Percentiles rank a stretch among this genome's conserved stretches.
Conservation (phyloP, 1,140 invertebrate genomes). For the Bombus polaris region DNA sequence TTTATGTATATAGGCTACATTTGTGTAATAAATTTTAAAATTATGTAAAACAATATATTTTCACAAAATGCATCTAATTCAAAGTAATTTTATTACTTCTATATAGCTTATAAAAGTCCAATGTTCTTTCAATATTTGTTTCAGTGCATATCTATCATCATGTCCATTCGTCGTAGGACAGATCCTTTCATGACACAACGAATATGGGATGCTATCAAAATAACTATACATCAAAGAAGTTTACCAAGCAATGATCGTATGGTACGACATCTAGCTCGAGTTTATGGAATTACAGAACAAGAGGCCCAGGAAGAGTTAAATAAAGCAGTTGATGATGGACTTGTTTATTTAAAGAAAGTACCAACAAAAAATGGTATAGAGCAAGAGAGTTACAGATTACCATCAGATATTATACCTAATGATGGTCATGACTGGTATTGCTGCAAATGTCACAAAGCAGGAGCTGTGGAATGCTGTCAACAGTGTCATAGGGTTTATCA, state of each 20-base stretch:
- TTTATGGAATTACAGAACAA: constrained; percentile 75
- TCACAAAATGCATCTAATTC: neutral
- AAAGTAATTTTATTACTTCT: neutral
- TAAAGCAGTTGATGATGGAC: constrained; percentile 75
- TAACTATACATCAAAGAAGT: constrained; percentile 77
- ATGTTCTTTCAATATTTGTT: constrained; percentile 16
- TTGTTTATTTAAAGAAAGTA: constrained; percentile 76
- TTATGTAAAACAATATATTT: neutral
- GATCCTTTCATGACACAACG: constrained; percentile 76
- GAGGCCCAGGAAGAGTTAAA: constrained; percentile 76
- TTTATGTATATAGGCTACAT: neutral
- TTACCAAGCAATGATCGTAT: constrained; percentile 77
- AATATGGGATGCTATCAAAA: constrained; percentile 80
- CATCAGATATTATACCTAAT: constrained; percentile 60
- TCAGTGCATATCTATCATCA: constrained; percentile 43
- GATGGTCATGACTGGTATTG: constrained; percentile 79
- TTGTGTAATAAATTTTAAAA: neutral
- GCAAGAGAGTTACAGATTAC: constrained; percentile 75
- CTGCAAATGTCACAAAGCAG: constrained; percentile 77
- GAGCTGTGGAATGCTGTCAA: constrained; percentile 74
- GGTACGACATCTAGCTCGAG: constrained; percentile 75
- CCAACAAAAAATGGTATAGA: constrained; percentile 75
- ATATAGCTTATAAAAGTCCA: neutral
- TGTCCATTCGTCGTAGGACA: constrained; percentile 75
- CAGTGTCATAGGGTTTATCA: constrained; percentile 79